Evolutionary conservation across 2,113 vertebrate genomes (phyloP).

Genomic region (Eurypyga helias): DNA sequence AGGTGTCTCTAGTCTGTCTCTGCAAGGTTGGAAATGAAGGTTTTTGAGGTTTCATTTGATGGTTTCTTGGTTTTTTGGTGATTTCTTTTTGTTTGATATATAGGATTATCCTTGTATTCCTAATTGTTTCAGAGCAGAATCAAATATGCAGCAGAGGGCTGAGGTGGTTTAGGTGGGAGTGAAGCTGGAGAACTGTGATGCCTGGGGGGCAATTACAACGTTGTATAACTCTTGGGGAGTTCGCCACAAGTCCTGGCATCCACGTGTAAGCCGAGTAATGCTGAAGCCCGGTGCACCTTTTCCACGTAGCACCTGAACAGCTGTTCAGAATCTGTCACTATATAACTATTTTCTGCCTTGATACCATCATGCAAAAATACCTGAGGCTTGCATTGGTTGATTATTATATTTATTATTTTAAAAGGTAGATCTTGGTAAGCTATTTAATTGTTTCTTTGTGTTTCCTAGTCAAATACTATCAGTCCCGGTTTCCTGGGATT

Average conservation of each 20-base stretch:
- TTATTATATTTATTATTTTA: background rate
- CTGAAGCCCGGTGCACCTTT: background rate
- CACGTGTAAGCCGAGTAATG: background rate
- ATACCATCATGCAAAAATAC: constrained; percentile 5
- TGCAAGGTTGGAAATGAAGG: background rate
- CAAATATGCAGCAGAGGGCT: background rate
- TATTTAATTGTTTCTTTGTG: background rate
- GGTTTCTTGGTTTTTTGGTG: background rate
- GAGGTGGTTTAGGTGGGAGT: background rate
- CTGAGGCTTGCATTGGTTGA: background rate
- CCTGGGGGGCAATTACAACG: background rate
- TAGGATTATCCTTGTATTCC: background rate
- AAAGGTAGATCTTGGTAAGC: constrained; percentile 26
- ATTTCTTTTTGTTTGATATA: background rate
- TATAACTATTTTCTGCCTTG: background rate
- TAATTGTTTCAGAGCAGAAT: background rate
- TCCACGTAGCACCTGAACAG: background rate
- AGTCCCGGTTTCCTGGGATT: background rate
- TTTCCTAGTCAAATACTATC: background rate
- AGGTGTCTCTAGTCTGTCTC: background rate
- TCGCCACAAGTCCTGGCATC: background rate
- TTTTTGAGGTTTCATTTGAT: background rate
- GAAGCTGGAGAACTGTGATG: background rate
- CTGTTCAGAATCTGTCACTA: background rate
- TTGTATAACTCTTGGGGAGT: background rate